Evolutionary conservation across 2,888 invertebrate genomes (phyloP), one percentile per base, ranked within the genome.

Genomic region (Elysia crispata): DNA sequence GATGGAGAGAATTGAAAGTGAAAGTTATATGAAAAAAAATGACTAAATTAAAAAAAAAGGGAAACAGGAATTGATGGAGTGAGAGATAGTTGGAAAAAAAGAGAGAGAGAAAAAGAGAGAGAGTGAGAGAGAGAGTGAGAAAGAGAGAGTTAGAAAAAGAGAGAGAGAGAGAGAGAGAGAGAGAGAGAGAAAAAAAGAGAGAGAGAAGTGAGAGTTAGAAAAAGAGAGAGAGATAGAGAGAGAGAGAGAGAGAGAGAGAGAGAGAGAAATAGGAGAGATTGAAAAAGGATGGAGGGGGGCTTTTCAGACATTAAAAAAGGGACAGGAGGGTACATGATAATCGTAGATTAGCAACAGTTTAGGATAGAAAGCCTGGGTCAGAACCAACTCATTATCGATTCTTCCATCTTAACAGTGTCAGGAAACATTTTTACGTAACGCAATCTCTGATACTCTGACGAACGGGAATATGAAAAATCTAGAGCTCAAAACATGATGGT

Each of bases 91-190:
- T 0, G 1, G 30, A 18, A 13, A 57, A 13, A 74, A n/a, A 57
- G 57, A 54, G 31, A 57, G 28, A 74, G 57, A 31, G 31, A 57
- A 57, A 54, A 20, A 28, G 31, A 30, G 74, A 70, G 70, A 70
- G n/a, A 23, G n/a, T 33, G 33, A 70, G 11, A 70, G 70, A 70
- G 3, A 70, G 20, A 70, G 1, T 8, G 20, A 41, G 1, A 25
- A 23, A 41, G 1, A 41, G 49, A 41, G 5, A 41, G 41, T 6
- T 3, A 41, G 41, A 6, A 11, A 41, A 11, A 41, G 41, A 41
- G 11, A 11, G 41, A 3, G 3, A 41, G 41, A 11, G 41, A 41
- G 41, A 6, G 41, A 41, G 41, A 6, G 41, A 41, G 41, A 41
- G 41, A 11, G 41, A 41, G 41, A 41, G 41, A 41, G 41, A 41